Base-by-base conservation (phyloP, 2,888 invertebrate species). In the Ophion ventricosus region DNA sequence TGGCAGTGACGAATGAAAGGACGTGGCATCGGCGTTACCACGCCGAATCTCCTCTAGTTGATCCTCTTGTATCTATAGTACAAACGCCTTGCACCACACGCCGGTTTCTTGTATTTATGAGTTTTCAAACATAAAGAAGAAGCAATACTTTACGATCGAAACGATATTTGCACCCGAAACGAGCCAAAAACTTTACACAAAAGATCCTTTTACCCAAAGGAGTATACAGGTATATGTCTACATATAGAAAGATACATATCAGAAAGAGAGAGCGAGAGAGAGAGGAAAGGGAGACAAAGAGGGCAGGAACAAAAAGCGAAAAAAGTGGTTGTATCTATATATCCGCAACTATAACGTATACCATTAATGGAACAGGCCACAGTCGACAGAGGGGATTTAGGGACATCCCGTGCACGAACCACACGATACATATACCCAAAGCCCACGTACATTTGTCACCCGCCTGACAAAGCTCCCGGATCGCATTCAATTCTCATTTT, bases 1-100 rank as follows among this genome's bases (percentile, higher is more conserved):
- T 87, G 84, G 84, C 84, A 87, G 77, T 87, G 87, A 87, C 82
- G 76, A 87, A 87, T 87, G 82, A 80, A 85, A 77, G 78, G 67
- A 80, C 81, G 43, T 64, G 56, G 67, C 67, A 73, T 73, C 61
- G 57, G 59, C 40, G 40, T 73, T 43, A 66, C 64, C 59, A 63
- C 23, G 49, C 73, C 73, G 54, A 73, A 78, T 72, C 54, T 78
- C 67, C 67, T 77, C 40, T 17, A 17, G 43, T 73, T 73, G 61
- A 61, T 73, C 29, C 73, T 67, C 72, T 72, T 20, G 35, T 54
- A 23, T 40, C 17, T 11, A 59, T n/a, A 75, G 74, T 25, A 43
- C 72, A 54, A 35, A 56, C 61, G 49, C 69, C 69, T 63, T 59
- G 26, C 61, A 63, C 59, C 75, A 75, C 54, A 57, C 66, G 67